Percentiles rank a stretch among this genome's conserved stretches.
Evolutionary conservation across 2,888 invertebrate species (phyloP).

Genomic region (Teleogryllus oceanicus): DNA sequence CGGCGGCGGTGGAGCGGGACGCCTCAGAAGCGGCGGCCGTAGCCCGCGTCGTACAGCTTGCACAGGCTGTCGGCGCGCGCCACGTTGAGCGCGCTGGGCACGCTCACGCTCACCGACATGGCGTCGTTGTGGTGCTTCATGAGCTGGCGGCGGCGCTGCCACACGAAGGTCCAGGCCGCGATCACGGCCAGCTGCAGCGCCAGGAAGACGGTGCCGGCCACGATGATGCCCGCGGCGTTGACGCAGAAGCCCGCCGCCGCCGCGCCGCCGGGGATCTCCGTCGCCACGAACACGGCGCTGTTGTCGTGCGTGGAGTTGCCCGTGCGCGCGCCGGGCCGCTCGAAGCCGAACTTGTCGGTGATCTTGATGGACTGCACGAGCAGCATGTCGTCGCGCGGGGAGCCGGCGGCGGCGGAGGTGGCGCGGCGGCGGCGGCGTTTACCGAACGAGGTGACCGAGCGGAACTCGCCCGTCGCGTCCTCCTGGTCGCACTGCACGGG

Average conservation of each 20-base stretch:
- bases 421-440: constrained; percentile 45
- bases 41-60: constrained; percentile 84
- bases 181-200: constrained; percentile 83
- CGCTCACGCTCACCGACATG: constrained; percentile 59
- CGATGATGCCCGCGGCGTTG: constrained; percentile 75
- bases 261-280: constrained; percentile 49
- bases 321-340: constrained; percentile 49
- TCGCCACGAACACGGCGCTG: constrained; percentile 69
- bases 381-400: constrained; percentile 72
- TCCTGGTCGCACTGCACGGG: constrained; percentile 85
- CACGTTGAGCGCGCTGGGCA: constrained; percentile 52
- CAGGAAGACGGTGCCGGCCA: constrained; percentile 80
- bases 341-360: constrained; percentile 84
- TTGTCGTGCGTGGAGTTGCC: constrained; percentile 49
- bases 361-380: constrained; percentile 89
- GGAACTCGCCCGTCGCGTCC: constrained; percentile 77
- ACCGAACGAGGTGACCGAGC: constrained; percentile 65
- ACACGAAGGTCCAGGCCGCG: constrained; percentile 83
- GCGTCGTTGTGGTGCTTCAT: constrained; percentile 57
- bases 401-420: constrained; percentile 45
- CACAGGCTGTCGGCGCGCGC: constrained; percentile 71
- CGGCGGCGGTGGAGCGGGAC: not conserved
- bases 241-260: constrained; percentile 56
- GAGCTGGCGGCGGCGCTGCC: constrained; percentile 68
- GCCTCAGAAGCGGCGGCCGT: constrained; percentile 63